Evolutionary conservation across 2,888 invertebrate species (phyloP), one percentile per base, ranked within the genome.

Genomic region (Melanophora roralis): DNA sequence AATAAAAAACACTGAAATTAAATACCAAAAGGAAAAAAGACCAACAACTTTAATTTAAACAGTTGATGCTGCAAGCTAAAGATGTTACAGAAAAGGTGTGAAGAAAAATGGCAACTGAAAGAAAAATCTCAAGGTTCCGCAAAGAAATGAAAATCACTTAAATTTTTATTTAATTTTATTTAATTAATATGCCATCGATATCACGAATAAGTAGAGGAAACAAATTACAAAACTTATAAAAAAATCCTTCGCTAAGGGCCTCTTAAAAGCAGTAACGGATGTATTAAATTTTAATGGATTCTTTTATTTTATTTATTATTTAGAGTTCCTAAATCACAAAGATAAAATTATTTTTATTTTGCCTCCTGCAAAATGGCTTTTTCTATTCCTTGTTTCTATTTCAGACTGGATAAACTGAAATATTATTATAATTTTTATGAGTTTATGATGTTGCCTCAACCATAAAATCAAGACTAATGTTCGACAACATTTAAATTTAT

Each of bases 381-480:
- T 7, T 51, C 14, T n/a, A 5, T 27, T 32, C 21, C 32, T 12
- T 14, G 23, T 27, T 11, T 51, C 3, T 51, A 27, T n/a, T 51
- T 9, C 27, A 43, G 8, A 16, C 23, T 8, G 14, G n/a, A n/a
- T n/a, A n/a, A 51, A 49, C 19, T 45, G 11, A 49, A 51, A 27
- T 51, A 32, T 32, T 38, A n/a, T n/a, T 9, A 51, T 51, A 27
- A 51, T 51, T 47, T 47, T 47, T 21, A 21, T 21, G 47, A 14
- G 47, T 47, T 47, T 45, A 7, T 23, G n/a, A 1, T 34, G 11
- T 2, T 4, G 21, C 16, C 9, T 23, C n/a, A 11, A 5, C 21
- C 69, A 8, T 6, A 38, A 47, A 53, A 69, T 47, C 38, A 60
- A 51, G 69, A 71, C 60, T 51, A 71, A 71, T 60, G 49, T 59